These are phyloP conservation scores for Callinectes sapidus DNA, from an alignment of 2,888 invertebrate species.

Conservation along the genomic window DNA sequence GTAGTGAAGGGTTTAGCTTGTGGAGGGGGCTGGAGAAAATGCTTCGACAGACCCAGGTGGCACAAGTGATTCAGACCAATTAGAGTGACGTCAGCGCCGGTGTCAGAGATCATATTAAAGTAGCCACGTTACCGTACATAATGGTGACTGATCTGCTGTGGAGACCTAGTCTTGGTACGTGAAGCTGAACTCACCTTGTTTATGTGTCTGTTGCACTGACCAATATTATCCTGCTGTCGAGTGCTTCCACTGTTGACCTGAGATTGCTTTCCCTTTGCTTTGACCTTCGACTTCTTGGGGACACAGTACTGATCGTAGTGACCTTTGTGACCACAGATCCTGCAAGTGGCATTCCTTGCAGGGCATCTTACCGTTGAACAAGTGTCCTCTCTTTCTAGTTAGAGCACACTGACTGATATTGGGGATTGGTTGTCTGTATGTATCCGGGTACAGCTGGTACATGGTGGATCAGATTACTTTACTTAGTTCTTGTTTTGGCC, in stretches of 20 bases:
- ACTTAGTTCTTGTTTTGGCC: background rate
- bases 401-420: conserved; percentile 1
- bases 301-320: conserved; percentile 13
- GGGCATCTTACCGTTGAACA: background rate
- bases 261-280: background rate
- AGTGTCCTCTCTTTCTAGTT: conserved; percentile 13
- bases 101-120: background rate
- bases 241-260: background rate
- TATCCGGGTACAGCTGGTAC: background rate
- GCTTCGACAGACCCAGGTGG: background rate
- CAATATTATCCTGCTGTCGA: background rate
- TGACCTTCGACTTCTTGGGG: background rate
- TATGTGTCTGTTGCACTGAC: background rate
- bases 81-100: background rate
- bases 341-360: background rate
- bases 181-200: background rate
- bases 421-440: background rate
- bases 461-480: background rate
- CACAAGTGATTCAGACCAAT: background rate
- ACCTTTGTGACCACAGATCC: background rate
- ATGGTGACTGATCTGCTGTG: conserved; percentile 40
- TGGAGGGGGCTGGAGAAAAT: conserved; percentile 8
- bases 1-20: background rate
- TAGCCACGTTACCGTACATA: background rate
- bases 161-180: background rate